phyloP scores from a whole-genome alignment of 2,113 vertebrate genomes.

The Burhinus bistriatus region DNA sequence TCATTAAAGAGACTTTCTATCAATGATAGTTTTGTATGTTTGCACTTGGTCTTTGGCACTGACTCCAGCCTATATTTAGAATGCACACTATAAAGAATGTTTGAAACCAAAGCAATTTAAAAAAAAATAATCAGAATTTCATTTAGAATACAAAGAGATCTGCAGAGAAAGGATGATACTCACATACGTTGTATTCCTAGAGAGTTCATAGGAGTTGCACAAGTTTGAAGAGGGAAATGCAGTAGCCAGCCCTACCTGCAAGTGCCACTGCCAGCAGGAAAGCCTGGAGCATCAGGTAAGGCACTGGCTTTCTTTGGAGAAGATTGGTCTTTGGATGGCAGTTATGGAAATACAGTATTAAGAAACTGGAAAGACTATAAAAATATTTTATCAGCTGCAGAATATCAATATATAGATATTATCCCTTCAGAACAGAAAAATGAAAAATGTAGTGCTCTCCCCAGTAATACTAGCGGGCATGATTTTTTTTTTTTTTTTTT shows the following conservation, averaged over 20 bases:
- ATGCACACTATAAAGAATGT: not conserved
- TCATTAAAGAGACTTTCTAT: not conserved
- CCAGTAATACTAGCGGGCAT: not conserved
- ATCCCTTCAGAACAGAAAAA: not conserved
- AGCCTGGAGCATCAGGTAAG: not conserved
- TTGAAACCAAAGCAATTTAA: not conserved
- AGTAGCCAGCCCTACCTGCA: not conserved
- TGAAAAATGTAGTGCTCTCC: not conserved
- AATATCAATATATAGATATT: not conserved
- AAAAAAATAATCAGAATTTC: not conserved
- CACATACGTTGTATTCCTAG: not conserved
- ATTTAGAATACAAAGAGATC: not conserved
- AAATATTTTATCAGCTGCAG: not conserved
- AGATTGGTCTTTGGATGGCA: not conserved
- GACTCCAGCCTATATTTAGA: not conserved
- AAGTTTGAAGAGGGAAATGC: not conserved
- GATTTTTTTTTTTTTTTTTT: no score
- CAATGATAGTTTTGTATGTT: not conserved
- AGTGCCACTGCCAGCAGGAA: rapidly evolving
- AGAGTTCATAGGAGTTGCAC: not conserved
- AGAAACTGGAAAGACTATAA: not conserved
- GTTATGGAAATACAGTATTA: not conserved
- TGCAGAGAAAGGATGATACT: not conserved
- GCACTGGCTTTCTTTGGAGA: not conserved
- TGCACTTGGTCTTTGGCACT: not conserved